Evolutionary conservation across 2,797 vertebrate species (phyloP).

Genomic region (Lateolabrax maculatus): DNA sequence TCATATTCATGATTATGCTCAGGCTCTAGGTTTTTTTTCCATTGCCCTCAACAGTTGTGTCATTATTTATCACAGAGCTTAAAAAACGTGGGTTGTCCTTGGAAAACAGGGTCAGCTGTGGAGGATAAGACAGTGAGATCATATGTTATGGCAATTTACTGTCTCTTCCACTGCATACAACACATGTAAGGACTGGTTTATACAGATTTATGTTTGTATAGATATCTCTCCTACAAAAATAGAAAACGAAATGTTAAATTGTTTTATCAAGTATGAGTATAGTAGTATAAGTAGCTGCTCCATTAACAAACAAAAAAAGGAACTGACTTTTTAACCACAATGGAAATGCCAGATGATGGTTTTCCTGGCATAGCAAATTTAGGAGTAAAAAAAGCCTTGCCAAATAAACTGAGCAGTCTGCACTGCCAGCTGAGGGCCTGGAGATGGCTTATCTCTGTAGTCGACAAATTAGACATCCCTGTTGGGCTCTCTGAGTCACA

Average conservation of each 20-base stretch:
- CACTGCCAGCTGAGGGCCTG: neutral
- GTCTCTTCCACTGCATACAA: neutral
- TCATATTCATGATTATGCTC: neutral
- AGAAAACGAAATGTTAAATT: neutral
- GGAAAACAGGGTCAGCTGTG: slow-evolving; percentile 1
- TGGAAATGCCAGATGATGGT: neutral
- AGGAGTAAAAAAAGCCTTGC: neutral
- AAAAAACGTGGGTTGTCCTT: neutral
- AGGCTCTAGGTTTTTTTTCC: slow-evolving; percentile 12
- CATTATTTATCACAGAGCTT: neutral
- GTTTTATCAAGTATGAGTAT: neutral
- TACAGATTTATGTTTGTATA: neutral
- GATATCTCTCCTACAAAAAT: neutral
- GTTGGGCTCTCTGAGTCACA: neutral
- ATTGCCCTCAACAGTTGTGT: neutral
- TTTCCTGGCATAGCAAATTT: neutral
- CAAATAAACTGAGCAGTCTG: slow-evolving; percentile 1
- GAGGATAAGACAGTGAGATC: neutral
- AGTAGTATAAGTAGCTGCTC: slow-evolving; percentile 4
- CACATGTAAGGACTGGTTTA: slow-evolving; percentile 8
- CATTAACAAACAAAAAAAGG: neutral
- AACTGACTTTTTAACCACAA: neutral
- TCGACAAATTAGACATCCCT: neutral
- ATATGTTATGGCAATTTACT: neutral
- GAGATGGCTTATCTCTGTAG: neutral